Evolutionary conservation across 2,797 vertebrate species (phyloP), one percentile per base, ranked within the genome.

Genomic region (Betta splendens): DNA sequence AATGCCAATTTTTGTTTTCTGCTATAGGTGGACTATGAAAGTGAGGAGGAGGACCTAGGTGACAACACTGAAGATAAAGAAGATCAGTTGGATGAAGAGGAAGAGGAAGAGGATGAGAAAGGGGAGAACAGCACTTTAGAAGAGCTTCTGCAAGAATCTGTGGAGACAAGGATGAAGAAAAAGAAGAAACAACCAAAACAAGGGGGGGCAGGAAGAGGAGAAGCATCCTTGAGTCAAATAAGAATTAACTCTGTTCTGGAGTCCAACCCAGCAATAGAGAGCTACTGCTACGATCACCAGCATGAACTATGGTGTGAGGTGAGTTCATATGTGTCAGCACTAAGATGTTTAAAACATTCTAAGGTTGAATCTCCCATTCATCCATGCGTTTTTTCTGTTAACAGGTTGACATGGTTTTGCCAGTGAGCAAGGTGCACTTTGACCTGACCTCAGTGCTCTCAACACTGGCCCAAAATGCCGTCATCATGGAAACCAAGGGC

Each of bases 301-400:
- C 65, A 90, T 0, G 89, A 92, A 11, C 92, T 96, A 5, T 99
- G 96, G 96, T 99, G 98, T 85, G 91, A 96, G 95, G 97, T 97
- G 38, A 44, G 80, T 47, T 33, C 15, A 5, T 5, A 5, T 0
- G 5, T 18, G 7, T 21, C 8, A 3, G 2, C 22, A 5, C 7
- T 26, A 21, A 15, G 4, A 13, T 31, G 10, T 26, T 26, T 7
- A 26, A 26, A 2, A 7, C 26, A 26, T 4, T 26, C 6, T 26
- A 26, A 26, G 5, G 7, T 6, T 7, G 9, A 26, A 7, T 26
- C 4, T 3, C 10, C 10, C 9, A 31, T 4, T 3, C 9, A 5
- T 12, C 11, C 31, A 13, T 35, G 5, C 37, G 3, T 0, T 49
- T 4, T 35, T 11, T 16, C 5, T 2, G 2, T 47, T 31, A 2